Evolutionary conservation across 2,888 invertebrate species (phyloP), one percentile per base, ranked within the genome.

Genomic region (Spodoptera exigua): DNA sequence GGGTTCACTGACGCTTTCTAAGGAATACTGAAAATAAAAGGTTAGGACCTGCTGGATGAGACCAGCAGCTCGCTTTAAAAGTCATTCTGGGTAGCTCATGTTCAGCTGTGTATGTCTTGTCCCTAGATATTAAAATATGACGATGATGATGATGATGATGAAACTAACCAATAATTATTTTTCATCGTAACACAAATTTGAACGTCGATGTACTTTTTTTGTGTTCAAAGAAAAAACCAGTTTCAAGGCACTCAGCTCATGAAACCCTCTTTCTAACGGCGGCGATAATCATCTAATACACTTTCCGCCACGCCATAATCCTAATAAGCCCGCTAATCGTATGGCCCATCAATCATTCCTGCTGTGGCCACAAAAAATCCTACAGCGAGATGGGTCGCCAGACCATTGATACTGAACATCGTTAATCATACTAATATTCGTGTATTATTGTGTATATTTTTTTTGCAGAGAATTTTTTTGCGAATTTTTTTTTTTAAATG

Each of bases 251-350:
- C 40, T 12, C 11, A 27, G 35, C 18, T 16, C n/a, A 5, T 0
- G 27, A 27, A 27, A 27, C 45, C 45, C 43, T 16, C 37, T 21
- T 46, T 18, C 17, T 16, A 53, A 40, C 32, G 18, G 13, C 32
- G 18, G 49, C 16, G 61, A 66, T 66, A 66, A 66, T 66, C 61
- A 66, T 61, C 66, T 66, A 66, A 66, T 66, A 66, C 61, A 68
- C 68, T 60, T 51, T 64, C 51, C 51, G 40, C 39, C 67, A 37
- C 36, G 48, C 59, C 61, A 66, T 68, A 68, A 68, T 64, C 64
- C 69, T 68, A 68, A 68, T 68, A 68, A 68, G 39, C 51, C 34
- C n/a, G 51, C 64, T 68, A 68, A 68, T 68, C 69, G 59, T 54
- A 54, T 47, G 58, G 53, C 54, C 64, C 69, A 69, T 69, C 69